Evolutionary conservation across 1,140 invertebrate genomes (phyloP), one percentile per base, ranked within the genome.

Genomic region (Andricus grossulariae): DNA sequence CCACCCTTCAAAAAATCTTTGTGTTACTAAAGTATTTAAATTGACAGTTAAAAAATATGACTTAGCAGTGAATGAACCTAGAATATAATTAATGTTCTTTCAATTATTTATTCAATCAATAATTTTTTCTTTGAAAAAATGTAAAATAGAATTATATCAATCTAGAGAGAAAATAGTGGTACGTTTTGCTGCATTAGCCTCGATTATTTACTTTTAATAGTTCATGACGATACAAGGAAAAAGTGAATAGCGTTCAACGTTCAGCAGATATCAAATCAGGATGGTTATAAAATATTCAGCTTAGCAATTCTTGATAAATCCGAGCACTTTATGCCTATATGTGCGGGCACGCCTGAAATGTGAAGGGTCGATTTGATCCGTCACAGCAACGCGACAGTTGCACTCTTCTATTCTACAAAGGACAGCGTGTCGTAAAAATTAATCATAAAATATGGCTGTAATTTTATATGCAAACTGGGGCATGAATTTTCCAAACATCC

Each of bases 281-380:
- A 45, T 16, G 39, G 60, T 4, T 66, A 66, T 66, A 66, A 66
- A 66, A 66, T 66, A 66, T 66, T 66, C 60, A 66, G 25, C 12
- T 25, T n/a, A 32, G 32, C 39, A 66, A 66, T 66, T 39, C 25
- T 39, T 66, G 60, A 66, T 66, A 66, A 66, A 66, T 39, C 60
- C 25, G 60, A 66, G 21, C 60, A 66, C 60, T 66, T 66, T 66
- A 66, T 57, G 55, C 55, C n/a, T 66, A 66, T 66, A 66, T 66
- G 60, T 66, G 32, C 15, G 15, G 15, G 57, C 57, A 60, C 57
- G 57, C 32, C 19, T 60, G 57, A 60, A 60, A 66, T 16, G 60
- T 66, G n/a, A 45, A 66, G 60, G 60, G 25, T 66, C 32, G 60
- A 66, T 66, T 39, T 25, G 5, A 66, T 66, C 60, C 25, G 60